Evolutionary conservation across 2,113 vertebrate species (phyloP).

Genomic region (Coptodon rendalli): DNA sequence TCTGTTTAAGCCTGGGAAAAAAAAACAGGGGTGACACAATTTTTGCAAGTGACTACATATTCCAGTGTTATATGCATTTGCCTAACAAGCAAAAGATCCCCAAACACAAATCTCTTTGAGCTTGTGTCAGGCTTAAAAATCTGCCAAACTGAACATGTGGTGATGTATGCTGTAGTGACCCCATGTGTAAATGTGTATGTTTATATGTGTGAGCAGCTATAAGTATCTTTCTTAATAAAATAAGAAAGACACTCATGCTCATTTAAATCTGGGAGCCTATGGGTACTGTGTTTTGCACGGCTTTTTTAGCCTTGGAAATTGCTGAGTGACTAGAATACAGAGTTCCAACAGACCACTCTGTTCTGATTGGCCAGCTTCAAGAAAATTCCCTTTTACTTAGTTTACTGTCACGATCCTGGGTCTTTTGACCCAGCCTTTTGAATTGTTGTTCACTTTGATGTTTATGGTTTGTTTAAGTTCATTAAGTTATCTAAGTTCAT

Average conservation of each 20-base stretch:
- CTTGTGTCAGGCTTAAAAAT: neutral
- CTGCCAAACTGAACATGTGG: neutral
- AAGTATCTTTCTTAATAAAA: neutral
- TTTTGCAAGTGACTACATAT: neutral
- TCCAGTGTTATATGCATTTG: neutral
- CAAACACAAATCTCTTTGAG: neutral
- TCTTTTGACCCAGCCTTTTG: neutral
- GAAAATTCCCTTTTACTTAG: neutral
- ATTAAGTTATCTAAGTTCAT: too few relatives aligned
- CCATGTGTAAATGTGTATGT: neutral
- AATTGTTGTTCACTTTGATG: too few relatives aligned
- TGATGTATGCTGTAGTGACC: neutral
- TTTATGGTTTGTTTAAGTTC: too few relatives aligned
- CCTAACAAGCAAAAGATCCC: neutral
- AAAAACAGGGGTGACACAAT: neutral
- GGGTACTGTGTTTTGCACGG: neutral
- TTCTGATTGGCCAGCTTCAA: neutral
- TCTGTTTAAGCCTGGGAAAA: neutral
- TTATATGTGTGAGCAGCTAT: neutral
- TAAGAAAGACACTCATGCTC: neutral
- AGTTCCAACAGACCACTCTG: neutral
- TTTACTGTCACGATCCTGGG: neutral
- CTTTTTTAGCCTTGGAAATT: neutral
- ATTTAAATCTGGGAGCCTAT: neutral
- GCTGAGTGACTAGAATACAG: neutral